Conservation (phyloP, 2,797 vertebrate species). For the Peromyscus attwateri region DNA sequence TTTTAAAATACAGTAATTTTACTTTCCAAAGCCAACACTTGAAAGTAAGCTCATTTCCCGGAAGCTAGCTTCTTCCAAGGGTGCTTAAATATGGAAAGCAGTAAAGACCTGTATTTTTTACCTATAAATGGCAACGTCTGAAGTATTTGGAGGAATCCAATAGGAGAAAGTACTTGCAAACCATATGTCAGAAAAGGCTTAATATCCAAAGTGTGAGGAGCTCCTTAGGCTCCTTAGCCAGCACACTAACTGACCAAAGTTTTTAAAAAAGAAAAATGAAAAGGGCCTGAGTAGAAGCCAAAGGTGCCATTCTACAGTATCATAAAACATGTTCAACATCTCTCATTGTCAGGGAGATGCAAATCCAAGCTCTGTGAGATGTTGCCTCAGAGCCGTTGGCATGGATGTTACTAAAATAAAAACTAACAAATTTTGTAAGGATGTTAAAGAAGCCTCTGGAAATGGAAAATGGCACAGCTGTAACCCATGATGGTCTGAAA, state of each 20-base stretch:
- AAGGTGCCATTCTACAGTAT: neutral
- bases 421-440: neutral
- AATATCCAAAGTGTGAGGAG: too few species aligned
- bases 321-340: neutral
- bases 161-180: neutral
- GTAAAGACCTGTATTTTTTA: neutral
- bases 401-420: neutral
- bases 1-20: neutral
- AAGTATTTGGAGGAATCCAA: neutral
- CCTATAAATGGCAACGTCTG: neutral
- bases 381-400: neutral
- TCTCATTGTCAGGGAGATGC: neutral
- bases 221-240: neutral
- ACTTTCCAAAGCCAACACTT: neutral
- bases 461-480: neutral
- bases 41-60: neutral
- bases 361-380: neutral
- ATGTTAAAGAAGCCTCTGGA: neutral
- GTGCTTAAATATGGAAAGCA: neutral
- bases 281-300: neutral
- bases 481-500: neutral
- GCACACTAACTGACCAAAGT: neutral
- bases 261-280: neutral
- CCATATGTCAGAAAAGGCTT: neutral
- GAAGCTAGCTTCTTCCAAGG: neutral